Conservation (phyloP, 2,797 vertebrate genomes). For the Ctenosaura bakeri region DNA sequence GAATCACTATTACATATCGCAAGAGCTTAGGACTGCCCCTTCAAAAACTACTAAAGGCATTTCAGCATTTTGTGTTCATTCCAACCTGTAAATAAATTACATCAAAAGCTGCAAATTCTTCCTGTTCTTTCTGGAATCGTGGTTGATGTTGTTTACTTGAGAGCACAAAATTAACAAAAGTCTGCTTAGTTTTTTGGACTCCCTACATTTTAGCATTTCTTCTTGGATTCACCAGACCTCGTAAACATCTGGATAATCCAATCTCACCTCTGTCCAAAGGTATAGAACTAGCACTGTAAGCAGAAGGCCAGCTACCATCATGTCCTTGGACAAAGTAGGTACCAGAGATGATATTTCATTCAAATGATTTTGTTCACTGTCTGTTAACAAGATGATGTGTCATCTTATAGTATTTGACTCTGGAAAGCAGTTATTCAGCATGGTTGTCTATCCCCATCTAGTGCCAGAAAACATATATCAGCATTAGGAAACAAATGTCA, state of each 20-base stretch:
- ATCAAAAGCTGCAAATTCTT: background rate
- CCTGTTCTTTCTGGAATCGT: background rate
- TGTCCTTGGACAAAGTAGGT: background rate
- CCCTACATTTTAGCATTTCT: background rate
- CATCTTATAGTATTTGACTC: background rate
- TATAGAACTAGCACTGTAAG: slow-evolving; percentile 24
- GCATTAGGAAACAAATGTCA: slow-evolving; percentile 12
- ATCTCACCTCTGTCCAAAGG: slow-evolving; percentile 33
- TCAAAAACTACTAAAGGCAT: background rate
- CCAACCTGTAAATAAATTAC: background rate
- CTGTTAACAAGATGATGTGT: slow-evolving; percentile 42
- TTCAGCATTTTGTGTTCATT: background rate
- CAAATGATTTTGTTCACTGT: slow-evolving; percentile 45
- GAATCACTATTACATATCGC: background rate
- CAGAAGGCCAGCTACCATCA: background rate
- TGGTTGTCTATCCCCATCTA: slow-evolving; percentile 71
- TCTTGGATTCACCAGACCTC: slow-evolving; percentile 11
- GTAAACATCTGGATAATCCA: slow-evolving; percentile 23
- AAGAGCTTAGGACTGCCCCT: background rate
- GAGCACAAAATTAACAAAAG: slow-evolving; percentile 42
- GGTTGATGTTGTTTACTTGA: background rate
- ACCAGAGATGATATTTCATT: slow-evolving; percentile 57
- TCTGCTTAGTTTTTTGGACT: background rate
- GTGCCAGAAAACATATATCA: slow-evolving; percentile 52
- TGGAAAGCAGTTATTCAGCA: slow-evolving; percentile 25